Conservation (phyloP, 64 coral and sea anemone species). For the Dendrophyllia cribrosa region DNA sequence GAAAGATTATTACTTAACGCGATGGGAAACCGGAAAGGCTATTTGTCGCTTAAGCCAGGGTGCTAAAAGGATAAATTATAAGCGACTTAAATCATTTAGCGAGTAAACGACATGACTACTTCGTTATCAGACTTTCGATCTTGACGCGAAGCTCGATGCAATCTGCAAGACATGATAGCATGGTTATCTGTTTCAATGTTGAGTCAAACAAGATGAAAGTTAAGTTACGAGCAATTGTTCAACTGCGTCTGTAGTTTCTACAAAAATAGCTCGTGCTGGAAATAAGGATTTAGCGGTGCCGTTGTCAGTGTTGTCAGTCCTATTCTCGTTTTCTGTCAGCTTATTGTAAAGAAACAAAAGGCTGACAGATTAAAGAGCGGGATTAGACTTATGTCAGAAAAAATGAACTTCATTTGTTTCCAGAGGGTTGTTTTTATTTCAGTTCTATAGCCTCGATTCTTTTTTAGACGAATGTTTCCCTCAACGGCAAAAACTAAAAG, state of each 20-base stretch:
- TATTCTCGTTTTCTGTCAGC: neutral
- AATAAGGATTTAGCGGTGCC: neutral
- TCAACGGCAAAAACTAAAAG: neutral
- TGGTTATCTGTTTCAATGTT: slow-evolving; percentile 42
- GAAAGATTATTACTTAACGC: slow-evolving; percentile 40
- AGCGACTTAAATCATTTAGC: slow-evolving; percentile 54
- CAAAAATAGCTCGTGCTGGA: neutral
- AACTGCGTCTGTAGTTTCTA: neutral
- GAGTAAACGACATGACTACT: slow-evolving; percentile 14
- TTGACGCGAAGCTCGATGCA: slow-evolving; percentile 20
- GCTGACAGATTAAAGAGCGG: neutral
- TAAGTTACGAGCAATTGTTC: neutral
- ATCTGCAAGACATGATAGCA: slow-evolving; percentile 21
- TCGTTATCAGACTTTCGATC: slow-evolving; percentile 22
- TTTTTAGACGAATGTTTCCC: neutral
- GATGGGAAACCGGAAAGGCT: slow-evolving; percentile 29
- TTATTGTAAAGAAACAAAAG: neutral
- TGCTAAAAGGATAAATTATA: slow-evolving; percentile 53
- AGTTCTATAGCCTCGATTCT: neutral
- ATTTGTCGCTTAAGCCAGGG: slow-evolving; percentile 31
- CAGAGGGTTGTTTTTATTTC: neutral
- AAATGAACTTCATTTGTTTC: neutral
- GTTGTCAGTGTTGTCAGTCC: neutral
- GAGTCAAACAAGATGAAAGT: slow-evolving; percentile 9
- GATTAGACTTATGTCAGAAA: neutral